phyloP scores from a whole-genome alignment of 2,113 vertebrate species.

The Porphyrio hochstetteri region DNA sequence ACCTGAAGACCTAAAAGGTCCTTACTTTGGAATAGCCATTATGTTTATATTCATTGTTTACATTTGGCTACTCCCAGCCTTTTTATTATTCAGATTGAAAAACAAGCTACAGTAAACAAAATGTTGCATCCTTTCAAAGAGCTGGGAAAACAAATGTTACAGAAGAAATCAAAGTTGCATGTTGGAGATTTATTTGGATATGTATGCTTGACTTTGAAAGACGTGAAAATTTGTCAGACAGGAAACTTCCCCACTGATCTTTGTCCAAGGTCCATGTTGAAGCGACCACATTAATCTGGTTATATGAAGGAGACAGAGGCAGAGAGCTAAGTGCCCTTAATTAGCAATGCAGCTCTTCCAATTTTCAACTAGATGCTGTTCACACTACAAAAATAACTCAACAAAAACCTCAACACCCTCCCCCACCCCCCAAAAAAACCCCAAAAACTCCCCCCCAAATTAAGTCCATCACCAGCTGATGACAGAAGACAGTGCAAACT shows the following conservation, averaged over 20 bases:
- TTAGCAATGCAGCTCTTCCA: background rate
- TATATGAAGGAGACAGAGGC: background rate
- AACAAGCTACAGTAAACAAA: conserved; percentile 34
- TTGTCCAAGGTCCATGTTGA: background rate
- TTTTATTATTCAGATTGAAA: background rate
- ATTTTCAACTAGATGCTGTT: background rate
- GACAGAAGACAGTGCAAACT: background rate
- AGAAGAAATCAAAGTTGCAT: background rate
- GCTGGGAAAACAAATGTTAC: background rate
- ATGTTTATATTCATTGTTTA: conserved; percentile 44
- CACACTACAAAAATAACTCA: background rate
- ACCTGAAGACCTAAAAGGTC: conserved; percentile 30
- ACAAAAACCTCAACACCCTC: too few species aligned
- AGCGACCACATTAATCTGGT: background rate
- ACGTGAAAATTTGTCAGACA: background rate
- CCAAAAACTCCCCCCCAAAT: background rate
- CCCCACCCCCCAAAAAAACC: too few species aligned
- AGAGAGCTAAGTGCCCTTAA: background rate
- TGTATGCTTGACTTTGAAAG: background rate
- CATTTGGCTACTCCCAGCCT: background rate
- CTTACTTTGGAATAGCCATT: conserved; percentile 27
- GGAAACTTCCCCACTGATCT: background rate
- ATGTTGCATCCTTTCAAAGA: background rate
- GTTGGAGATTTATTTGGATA: background rate
- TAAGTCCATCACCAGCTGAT: background rate